phyloP scores from a whole-genome alignment of 2,888 invertebrate genomes.

The Helleia helle region DNA sequence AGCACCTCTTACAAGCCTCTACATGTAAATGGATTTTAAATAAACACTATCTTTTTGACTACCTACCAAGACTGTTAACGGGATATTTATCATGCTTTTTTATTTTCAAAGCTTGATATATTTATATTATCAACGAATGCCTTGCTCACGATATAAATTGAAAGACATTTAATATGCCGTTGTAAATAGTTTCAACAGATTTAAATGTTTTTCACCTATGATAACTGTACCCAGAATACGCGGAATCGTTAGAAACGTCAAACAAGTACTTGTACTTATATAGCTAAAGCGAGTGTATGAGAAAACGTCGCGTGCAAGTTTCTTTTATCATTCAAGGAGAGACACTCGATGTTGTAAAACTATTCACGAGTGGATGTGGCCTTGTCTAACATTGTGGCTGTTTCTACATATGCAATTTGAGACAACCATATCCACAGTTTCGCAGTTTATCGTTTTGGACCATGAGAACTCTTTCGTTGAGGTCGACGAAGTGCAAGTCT shows the following conservation, averaged over 20 bases:
- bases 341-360: slow-evolving; percentile 32
- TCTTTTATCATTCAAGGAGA: slow-evolving; percentile 64
- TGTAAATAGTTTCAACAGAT: too few species aligned
- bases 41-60: too few species aligned
- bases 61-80: too few species aligned
- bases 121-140: too few species aligned
- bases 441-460: background rate
- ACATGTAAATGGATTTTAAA: too few species aligned
- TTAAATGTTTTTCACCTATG: background rate
- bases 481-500: too few species aligned
- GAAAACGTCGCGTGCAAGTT: slow-evolving; percentile 65
- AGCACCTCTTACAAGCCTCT: too few species aligned
- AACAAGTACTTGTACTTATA: slow-evolving; percentile 27
- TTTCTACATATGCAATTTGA: background rate
- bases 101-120: too few species aligned
- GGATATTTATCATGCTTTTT: too few species aligned
- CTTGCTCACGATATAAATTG: too few species aligned
- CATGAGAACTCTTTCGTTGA: too few species aligned
- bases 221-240: slow-evolving; percentile 1
- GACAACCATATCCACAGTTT: background rate
- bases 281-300: slow-evolving; percentile 33
- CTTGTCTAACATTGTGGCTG: slow-evolving; percentile 17
- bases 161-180: too few species aligned
- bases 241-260: slow-evolving; percentile 11
- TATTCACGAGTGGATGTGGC: slow-evolving; percentile 25